phyloP scores from a whole-genome alignment of 1,140 invertebrate genomes.

The Drosophila bipectinata region DNA sequence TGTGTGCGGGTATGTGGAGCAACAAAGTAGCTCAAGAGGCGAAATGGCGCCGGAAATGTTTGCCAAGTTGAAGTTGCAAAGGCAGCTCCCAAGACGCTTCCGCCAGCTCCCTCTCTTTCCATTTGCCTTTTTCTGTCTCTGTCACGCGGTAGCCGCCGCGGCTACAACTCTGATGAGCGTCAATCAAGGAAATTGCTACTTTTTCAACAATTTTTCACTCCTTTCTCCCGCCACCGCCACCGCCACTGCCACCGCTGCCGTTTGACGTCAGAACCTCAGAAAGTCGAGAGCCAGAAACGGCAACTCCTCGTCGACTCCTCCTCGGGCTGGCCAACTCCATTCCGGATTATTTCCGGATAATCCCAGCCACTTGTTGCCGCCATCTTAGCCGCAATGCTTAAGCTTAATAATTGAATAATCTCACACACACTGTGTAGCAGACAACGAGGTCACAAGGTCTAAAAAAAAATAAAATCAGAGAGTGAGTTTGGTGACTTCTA shows the following conservation, averaged over 20 bases:
- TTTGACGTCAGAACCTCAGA: conserved; percentile 25
- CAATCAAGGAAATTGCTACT: conserved; percentile 80
- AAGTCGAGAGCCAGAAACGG: conserved; percentile 1
- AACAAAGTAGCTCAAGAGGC: conserved; percentile 50
- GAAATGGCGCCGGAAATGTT: conserved; percentile 72
- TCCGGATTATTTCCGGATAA: neutral
- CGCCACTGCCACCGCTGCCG: neutral
- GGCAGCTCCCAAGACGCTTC: conserved; percentile 20
- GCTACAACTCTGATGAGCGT: conserved; percentile 64
- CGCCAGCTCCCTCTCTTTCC: neutral
- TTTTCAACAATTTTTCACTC: conserved; percentile 78
- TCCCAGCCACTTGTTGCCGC: conserved; percentile 20
- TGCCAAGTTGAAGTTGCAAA: conserved; percentile 56
- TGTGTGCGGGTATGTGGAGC: conserved; percentile 11
- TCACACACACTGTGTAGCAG: neutral
- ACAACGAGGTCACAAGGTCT: neutral
- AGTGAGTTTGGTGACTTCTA: too few relatives aligned
- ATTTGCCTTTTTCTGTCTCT: neutral
- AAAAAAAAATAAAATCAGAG: too few relatives aligned
- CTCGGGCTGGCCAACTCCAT: neutral
- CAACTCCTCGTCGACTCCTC: conserved; percentile 7
- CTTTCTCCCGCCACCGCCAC: conserved; percentile 32
- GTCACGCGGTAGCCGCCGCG: conserved; percentile 10
- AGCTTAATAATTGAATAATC: conserved; percentile 3
- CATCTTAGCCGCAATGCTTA: conserved; percentile 7